Conservation (phyloP, 2,888 invertebrate species). For the Epirrhoe tristata region DNA sequence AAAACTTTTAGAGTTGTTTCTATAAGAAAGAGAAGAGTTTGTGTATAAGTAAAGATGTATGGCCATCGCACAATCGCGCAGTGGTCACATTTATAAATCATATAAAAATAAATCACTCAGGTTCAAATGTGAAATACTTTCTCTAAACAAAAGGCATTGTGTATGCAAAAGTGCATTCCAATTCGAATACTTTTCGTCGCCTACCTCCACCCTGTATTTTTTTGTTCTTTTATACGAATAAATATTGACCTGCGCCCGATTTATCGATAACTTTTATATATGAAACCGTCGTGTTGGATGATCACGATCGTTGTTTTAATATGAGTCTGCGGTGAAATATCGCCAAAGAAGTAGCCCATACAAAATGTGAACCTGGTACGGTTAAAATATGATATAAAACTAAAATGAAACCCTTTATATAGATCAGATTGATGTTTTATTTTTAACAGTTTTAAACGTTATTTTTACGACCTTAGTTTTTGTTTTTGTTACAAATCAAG, state of each 20-base stretch:
- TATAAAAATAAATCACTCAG: constrained; percentile 82
- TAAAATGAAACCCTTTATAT: constrained; percentile 18
- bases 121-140: constrained; percentile 84
- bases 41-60: constrained; percentile 23
- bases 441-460: constrained; percentile 29
- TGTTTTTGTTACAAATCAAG: constrained; percentile 54
- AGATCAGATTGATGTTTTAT: constrained; percentile 25
- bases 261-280: constrained; percentile 77
- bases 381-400: constrained; percentile 18
- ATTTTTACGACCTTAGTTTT: constrained; percentile 43
- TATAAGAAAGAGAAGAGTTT: constrained; percentile 10
- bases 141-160: constrained; percentile 84
- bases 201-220: constrained; percentile 59
- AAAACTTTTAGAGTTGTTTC: constrained; percentile 12
- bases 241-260: constrained; percentile 65
- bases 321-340: constrained; percentile 61
- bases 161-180: constrained; percentile 83
- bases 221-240: constrained; percentile 67
- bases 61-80: constrained; percentile 51
- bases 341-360: constrained; percentile 53
- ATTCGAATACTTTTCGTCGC: constrained; percentile 82
- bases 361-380: constrained; percentile 36
- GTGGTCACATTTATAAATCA: constrained; percentile 75
- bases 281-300: constrained; percentile 75
- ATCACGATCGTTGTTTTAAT: constrained; percentile 77